These are phyloP conservation scores for Balanococcus diminutus DNA, from an alignment of 2,888 invertebrate species.

Conservation along the genomic window DNA sequence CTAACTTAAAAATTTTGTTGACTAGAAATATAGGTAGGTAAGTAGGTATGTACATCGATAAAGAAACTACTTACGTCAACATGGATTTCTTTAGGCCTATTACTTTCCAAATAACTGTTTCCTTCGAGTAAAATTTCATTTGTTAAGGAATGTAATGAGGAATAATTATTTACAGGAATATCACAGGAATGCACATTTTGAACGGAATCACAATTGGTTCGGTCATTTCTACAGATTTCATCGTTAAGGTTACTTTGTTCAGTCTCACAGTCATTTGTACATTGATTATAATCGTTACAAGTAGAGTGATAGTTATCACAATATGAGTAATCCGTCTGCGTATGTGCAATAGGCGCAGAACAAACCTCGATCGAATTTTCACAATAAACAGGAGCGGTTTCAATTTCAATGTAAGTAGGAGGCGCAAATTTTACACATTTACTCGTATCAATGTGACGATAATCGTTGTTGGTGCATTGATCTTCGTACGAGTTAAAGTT, in stretches of 20 bases:
- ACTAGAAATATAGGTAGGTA: background rate
- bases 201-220: background rate
- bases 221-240: background rate
- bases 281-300: background rate
- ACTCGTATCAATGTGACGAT: background rate
- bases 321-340: background rate
- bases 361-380: background rate
- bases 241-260: slow-evolving; percentile 8
- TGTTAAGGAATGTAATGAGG: slow-evolving; percentile 17
- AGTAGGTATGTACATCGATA: background rate
- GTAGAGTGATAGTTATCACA: background rate
- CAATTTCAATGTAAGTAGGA: background rate
- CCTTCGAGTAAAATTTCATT: slow-evolving; percentile 30
- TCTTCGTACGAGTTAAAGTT: slow-evolving; percentile 17
- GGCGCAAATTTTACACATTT: background rate
- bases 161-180: slow-evolving; percentile 39
- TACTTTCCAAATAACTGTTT: slow-evolving; percentile 7
- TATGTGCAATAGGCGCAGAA: background rate
- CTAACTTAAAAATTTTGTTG: background rate
- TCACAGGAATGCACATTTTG: background rate
- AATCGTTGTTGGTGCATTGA: background rate
- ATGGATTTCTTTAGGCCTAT: background rate
- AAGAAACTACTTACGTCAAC: slow-evolving; percentile 35
- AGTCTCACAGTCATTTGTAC: background rate
- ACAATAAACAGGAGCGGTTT: background rate